Base-by-base conservation (phyloP, 2,888 invertebrate genomes). In the Brenthis ino region DNA sequence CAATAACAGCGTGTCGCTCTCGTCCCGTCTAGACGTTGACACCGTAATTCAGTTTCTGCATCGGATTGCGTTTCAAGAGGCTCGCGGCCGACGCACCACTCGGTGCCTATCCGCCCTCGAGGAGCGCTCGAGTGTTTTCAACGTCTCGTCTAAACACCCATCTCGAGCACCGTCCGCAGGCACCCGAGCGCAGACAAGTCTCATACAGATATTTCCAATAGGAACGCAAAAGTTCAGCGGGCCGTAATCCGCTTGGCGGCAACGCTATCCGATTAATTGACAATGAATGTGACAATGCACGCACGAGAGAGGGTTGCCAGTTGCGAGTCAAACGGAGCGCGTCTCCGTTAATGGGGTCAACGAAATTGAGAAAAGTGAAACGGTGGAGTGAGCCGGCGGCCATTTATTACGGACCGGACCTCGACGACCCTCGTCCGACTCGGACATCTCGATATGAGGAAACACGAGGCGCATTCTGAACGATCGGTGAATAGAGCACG, bases 341-440 rank as follows among this genome's bases (percentile, higher is more conserved):
- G 79, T 82, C 85, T 84, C 82, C 79, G 84, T 82, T 86, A 87
- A 90, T 87, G 85, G 88, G 88, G 89, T 88, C 88, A 86, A 82
- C 86, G 86, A 84, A 89, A 89, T 89, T 87, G 89, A 87, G 89
- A 88, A 89, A 88, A 90, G 88, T 88, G 87, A 87, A 88, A 86
- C 81, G 84, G 77, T 78, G 79, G 81, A 84, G 80, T 80, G 82
- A 81, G 77, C 80, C 79, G 81, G 80, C 82, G 79, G 80, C 81
- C 82, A 83, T 87, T 86, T 85, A 85, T 85, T 83, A 73, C 75
- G 58, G 67, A 63, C 70, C 74, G 73, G 73, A 81, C 81, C 77
- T 79, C 79, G 76, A 63, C 71, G 76, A 77, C 77, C 81, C 82
- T 80, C 78, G 77, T 78, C 78, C 75, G 71, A 75, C 73, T 77